Evolutionary conservation across 2,797 vertebrate species (phyloP), one percentile per base, ranked within the genome.

Genomic region (Menidia menidia): DNA sequence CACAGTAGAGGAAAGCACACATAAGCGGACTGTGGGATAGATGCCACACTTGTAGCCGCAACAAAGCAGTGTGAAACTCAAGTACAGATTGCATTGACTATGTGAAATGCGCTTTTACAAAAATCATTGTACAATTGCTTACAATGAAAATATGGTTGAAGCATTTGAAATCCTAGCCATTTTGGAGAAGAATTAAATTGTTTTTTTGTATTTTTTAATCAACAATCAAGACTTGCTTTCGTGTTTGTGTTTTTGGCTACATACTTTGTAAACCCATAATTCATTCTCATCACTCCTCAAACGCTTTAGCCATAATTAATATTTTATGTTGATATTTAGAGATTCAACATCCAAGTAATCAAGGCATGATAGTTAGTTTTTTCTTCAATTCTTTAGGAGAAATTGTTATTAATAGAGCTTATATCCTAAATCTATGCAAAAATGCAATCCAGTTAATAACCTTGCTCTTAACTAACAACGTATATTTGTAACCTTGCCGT

Each of bases 401-500:
- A 18, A 63, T 25, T 31, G 16, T 44, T 52, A 44, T 67, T 5
- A 61, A 65, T 30, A 4, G 39, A 31, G 16, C 41, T 1, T 35
- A 48, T 67, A 68, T 11, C n/a, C 35, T n/a, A 45, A 50, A 7
- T 5, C 6, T 11, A 12, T 10, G 10, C 35, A 67, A 32, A 59
- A 19, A 15, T 47, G 6, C n/a, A 0, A 44, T 52, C 12, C 30
- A 62, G 61, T 47, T 32, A 19, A 41, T 62, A 68, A 63, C 75
- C 67, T 75, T 53, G 30, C 63, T 75, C 48, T 8, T 55, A 60
- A 25, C 25, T 25, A 25, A 25, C 25, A 25, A 25, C 25, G 25
- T 25, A 1, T 25, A 25, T 80, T 61, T 83, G 65, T 89, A 87
- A 90, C 88, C 87, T 92, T 90, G 88, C 66, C 15, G 65, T 39